A percentile compares a stretch with the other conserved stretches of the same genome.
Evolutionary conservation across 2,797 vertebrate genomes (phyloP).

Genomic region (Lepilemur ruficaudatus): DNA sequence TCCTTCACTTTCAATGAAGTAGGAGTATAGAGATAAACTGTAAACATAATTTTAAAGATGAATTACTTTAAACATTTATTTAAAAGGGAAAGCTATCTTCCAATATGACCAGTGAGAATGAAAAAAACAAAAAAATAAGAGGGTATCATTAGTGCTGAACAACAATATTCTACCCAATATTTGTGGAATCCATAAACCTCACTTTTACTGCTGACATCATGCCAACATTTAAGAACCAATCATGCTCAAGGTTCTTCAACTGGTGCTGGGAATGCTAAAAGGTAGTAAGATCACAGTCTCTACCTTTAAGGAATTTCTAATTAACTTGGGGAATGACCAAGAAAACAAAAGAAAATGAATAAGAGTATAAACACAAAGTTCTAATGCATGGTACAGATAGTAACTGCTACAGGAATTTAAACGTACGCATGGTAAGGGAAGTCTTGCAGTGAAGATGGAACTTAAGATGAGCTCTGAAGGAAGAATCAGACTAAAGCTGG

Average conservation of each 20-base stretch:
- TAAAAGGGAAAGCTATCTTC: neutral
- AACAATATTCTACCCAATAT: neutral
- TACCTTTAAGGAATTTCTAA: neutral
- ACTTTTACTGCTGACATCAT: neutral
- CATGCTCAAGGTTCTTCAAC: neutral
- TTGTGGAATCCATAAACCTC: neutral
- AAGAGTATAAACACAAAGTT: neutral
- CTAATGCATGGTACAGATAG: neutral
- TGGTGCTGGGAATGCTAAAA: neutral
- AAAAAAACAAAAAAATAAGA: neutral
- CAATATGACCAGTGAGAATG: neutral
- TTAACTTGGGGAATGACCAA: neutral
- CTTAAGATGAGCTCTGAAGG: neutral
- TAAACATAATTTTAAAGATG: constrained; percentile 64
- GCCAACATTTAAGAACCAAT: neutral
- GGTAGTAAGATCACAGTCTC: neutral
- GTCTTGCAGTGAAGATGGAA: neutral
- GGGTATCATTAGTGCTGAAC: neutral
- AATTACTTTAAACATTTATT: neutral
- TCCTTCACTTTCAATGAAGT: constrained; percentile 76
- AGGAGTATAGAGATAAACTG: constrained; percentile 83
- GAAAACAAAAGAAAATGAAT: neutral
- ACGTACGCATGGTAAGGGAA: neutral
- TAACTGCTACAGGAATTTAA: neutral
- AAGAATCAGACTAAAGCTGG: neutral